Conservation (phyloP, 2,113 vertebrate genomes). For the Muntiacus muntjak region DNA sequence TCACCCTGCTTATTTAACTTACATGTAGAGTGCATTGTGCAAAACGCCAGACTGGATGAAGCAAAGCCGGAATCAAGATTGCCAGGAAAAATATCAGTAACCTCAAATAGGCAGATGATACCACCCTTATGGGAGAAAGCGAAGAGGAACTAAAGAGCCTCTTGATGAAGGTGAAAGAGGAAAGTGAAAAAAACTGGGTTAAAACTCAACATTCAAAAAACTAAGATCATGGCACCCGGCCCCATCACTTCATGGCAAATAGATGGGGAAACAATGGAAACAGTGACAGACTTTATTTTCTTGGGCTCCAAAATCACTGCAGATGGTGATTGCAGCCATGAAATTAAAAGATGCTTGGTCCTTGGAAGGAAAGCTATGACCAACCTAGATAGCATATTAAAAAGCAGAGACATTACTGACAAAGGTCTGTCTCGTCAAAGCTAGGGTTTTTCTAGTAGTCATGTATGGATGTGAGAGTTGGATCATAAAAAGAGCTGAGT, state of each 20-base stretch:
- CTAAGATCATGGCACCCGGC: accelerated
- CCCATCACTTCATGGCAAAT: not conserved
- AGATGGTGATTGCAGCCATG: not conserved
- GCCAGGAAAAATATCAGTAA: not conserved
- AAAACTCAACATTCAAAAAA: not conserved
- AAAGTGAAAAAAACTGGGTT: not conserved
- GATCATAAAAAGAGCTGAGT: not conserved
- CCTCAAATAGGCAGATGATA: not conserved
- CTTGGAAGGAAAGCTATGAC: not conserved
- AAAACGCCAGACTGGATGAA: not conserved
- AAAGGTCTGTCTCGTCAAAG: not conserved
- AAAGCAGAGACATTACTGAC: not conserved
- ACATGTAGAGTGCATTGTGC: not conserved
- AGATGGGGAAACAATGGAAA: not conserved
- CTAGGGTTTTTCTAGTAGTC: not conserved
- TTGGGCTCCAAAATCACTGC: not conserved
- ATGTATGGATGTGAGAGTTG: not conserved
- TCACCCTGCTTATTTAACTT: not conserved
- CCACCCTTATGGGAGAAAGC: not conserved
- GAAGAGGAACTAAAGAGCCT: not conserved
- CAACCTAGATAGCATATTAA: not conserved
- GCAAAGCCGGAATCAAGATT: not conserved
- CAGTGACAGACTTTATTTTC: not conserved
- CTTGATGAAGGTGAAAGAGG: not conserved
- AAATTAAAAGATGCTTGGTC: not conserved